Percentiles rank a stretch among this genome's conserved stretches.
phyloP scores from a whole-genome alignment of 2,797 vertebrate species.

The Pantherophis vulpinus region DNA sequence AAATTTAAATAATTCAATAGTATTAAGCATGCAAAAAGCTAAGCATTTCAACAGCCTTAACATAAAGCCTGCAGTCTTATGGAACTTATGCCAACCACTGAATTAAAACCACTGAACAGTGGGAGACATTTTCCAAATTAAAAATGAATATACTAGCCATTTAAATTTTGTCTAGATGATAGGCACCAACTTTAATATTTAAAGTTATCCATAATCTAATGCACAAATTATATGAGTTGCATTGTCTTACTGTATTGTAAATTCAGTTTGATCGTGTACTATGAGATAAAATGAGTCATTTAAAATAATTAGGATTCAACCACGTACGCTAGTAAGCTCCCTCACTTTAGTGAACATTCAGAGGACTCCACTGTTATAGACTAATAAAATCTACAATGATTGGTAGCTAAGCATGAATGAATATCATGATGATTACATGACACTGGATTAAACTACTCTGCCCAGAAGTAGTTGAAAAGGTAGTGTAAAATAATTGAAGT shows the following conservation, averaged over 20 bases:
- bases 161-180: not conserved
- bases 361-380: not conserved
- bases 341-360: not conserved
- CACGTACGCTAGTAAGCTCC: not conserved
- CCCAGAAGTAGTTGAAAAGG: not conserved
- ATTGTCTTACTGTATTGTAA: not conserved
- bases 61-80: not conserved
- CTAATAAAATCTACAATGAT: not conserved
- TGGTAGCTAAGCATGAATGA: not conserved
- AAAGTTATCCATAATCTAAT: not conserved
- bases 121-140: not conserved
- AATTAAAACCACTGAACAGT: not conserved
- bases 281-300: not conserved
- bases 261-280: not conserved
- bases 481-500: not conserved
- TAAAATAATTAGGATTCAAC: not conserved
- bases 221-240: not conserved
- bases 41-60: not conserved
- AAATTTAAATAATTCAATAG: not conserved
- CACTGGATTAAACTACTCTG: not conserved
- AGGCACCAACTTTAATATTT: not conserved
- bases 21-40: not conserved
- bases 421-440: not conserved
- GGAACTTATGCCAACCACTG: no score
- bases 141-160: not conserved